phyloP scores from a whole-genome alignment of 2,113 vertebrate species.

The Eptesicus fuscus region DNA sequence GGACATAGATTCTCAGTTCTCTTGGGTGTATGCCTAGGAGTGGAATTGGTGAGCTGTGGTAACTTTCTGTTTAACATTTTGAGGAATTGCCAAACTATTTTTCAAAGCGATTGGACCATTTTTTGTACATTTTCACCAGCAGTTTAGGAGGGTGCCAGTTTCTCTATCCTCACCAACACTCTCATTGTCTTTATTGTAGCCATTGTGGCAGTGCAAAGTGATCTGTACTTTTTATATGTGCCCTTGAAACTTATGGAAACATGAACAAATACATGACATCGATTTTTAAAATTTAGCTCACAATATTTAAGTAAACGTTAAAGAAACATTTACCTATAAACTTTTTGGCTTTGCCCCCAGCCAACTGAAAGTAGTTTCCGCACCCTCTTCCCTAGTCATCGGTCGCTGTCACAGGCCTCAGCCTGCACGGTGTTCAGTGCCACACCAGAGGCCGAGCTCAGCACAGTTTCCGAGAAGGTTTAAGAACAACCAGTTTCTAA shows the following conservation, averaged over 20 bases:
- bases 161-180: neutral
- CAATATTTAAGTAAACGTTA: neutral
- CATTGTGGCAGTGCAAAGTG: neutral
- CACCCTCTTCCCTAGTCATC: accelerated
- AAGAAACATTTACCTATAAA: neutral
- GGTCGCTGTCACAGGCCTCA: neutral
- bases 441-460: neutral
- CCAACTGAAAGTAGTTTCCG: neutral
- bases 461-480: neutral
- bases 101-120: neutral
- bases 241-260: constrained; percentile 3
- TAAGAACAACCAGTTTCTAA: neutral
- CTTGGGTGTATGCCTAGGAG: neutral
- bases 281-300: neutral
- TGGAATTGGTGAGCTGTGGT: neutral
- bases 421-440: neutral
- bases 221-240: neutral
- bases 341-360: neutral
- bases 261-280: neutral
- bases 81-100: neutral
- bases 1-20: neutral
- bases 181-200: neutral
- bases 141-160: accelerated
- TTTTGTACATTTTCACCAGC: neutral
- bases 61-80: neutral